Conservation (phyloP, 37 sponge, comb jelly and placozoan genomes). For the Corticium candelabrum region DNA sequence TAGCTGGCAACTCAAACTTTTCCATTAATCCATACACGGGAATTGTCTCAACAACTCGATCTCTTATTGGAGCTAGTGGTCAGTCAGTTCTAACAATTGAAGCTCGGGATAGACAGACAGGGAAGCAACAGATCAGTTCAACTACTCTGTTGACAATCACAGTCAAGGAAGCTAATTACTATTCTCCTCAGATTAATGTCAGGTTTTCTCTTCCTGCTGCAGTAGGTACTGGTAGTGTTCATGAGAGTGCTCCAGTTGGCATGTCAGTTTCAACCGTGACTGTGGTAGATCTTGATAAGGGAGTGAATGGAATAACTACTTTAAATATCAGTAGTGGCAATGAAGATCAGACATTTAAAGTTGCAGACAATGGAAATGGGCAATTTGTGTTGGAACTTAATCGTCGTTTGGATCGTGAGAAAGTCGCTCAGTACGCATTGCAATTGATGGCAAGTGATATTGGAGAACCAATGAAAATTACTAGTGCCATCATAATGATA, state of each 20-base stretch:
- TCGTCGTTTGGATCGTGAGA: background rate
- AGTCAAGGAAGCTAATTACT: background rate
- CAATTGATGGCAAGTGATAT: background rate
- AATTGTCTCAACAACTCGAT: background rate
- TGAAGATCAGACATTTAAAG: background rate
- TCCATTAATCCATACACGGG: background rate
- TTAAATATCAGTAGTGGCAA: background rate
- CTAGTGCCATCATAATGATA: background rate
- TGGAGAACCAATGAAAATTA: background rate
- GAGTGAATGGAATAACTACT: background rate
- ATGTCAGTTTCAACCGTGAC: background rate
- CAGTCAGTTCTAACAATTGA: background rate
- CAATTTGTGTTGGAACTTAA: background rate
- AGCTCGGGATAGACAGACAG: background rate
- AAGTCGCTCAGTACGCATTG: background rate
- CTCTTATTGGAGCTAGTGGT: background rate
- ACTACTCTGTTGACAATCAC: background rate
- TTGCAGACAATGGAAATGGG: background rate
- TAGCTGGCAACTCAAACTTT: background rate
- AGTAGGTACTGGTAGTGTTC: background rate
- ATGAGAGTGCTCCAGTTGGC: background rate
- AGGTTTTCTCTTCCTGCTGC: too few relatives aligned
- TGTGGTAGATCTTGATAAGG: background rate
- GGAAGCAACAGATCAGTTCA: background rate
- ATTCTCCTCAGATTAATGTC: background rate